Percentiles rank a stretch among this genome's conserved stretches.
These are phyloP conservation scores for Orycteropus afer DNA, from an alignment of 2,113 vertebrate species.

Conservation along the genomic window DNA sequence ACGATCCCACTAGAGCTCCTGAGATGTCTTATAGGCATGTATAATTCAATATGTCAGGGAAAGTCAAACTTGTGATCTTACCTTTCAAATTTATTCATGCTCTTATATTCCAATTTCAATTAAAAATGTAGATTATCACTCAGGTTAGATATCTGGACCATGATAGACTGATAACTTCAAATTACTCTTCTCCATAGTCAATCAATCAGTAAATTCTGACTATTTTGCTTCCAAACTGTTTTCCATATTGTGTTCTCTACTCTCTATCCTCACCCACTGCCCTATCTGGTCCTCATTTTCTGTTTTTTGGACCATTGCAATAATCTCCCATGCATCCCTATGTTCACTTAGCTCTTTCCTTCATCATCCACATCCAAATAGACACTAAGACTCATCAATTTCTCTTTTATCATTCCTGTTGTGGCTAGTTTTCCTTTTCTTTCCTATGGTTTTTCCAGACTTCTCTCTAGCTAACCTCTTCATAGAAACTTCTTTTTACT, in stretches of 20 bases:
- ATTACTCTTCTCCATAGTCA: neutral
- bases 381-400: neutral
- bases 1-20: no score
- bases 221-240: neutral
- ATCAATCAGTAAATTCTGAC: neutral
- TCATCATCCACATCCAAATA: neutral
- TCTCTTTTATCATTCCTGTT: neutral
- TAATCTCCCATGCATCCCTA: neutral
- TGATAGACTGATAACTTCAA: neutral
- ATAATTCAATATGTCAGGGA: neutral
- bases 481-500: neutral
- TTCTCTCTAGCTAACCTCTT: neutral
- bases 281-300: neutral
- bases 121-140: neutral
- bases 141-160: neutral
- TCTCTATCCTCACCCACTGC: neutral
- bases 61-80: neutral
- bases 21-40: neutral
- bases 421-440: neutral
- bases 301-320: neutral
- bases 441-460: neutral
- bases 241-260: neutral
- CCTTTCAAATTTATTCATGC: neutral
- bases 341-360: neutral
- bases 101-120: neutral